Conservation (phyloP, 1,140 invertebrate species). For the Drosophila virilis region DNA sequence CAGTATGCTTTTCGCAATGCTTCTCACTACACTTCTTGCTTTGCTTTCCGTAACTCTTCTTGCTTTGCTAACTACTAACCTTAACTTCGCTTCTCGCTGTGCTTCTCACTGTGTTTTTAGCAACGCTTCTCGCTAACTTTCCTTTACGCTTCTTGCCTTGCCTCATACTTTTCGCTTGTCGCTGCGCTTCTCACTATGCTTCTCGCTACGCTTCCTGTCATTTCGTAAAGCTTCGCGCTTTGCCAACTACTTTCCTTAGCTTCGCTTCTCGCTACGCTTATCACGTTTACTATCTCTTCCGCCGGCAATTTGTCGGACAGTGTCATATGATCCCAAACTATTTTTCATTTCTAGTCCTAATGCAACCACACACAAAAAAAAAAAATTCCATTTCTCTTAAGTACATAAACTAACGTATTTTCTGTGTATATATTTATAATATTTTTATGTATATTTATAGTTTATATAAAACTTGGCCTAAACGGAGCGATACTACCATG, state of each 20-base stretch:
- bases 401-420: constrained; percentile 54
- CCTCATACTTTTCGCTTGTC: background rate
- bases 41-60: background rate
- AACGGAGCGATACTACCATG: constrained; percentile 38
- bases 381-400: constrained; percentile 54
- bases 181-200: background rate
- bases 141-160: background rate
- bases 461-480: constrained; percentile 73
- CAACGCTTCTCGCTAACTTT: background rate
- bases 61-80: too few species aligned
- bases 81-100: background rate
- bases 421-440: constrained; percentile 16
- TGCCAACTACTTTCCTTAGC: too few species aligned
- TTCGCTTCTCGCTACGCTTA: background rate
- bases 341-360: background rate
- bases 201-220: too few species aligned
- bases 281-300: background rate
- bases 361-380: constrained; percentile 53
- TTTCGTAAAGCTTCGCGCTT: background rate
- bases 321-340: background rate
- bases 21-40: too few species aligned
- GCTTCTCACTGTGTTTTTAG: background rate
- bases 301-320: background rate
- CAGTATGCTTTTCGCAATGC: too few species aligned
- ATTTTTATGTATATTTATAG: constrained; percentile 37